Evolutionary conservation across 2,797 vertebrate species (phyloP).

Genomic region (Hippocampus kuda): DNA sequence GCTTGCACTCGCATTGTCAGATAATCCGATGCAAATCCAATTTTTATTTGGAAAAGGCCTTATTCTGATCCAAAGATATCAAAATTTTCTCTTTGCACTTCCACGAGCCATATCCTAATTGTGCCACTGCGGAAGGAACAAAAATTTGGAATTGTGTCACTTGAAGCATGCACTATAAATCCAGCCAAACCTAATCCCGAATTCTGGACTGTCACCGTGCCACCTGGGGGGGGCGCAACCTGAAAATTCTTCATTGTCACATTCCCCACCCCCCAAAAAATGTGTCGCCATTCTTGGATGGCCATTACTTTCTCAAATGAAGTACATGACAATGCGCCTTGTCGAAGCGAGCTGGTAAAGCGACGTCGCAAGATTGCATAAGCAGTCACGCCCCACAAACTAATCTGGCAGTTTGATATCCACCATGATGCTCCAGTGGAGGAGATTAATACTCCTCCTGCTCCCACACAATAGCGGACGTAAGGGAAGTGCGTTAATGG

Average conservation of each 20-base stretch:
- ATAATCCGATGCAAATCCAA: not conserved
- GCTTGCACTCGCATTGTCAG: not conserved
- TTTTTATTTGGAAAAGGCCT: not conserved
- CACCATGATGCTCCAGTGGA: not conserved
- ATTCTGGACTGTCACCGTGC: too few relatives aligned
- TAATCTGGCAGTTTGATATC: constrained; percentile 33
- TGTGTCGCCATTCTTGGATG: too few relatives aligned
- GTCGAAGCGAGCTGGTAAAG: not conserved
- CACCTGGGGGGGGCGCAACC: too few relatives aligned
- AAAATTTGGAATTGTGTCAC: too few relatives aligned
- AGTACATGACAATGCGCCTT: too few relatives aligned
- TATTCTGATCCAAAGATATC: not conserved
- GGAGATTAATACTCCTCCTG: constrained; percentile 55
- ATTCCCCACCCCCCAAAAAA: too few relatives aligned
- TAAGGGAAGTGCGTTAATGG: constrained; percentile 58
- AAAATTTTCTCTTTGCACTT: not conserved
- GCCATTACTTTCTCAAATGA: too few relatives aligned
- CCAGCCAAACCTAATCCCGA: too few relatives aligned
- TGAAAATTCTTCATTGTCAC: too few relatives aligned
- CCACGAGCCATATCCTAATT: not conserved
- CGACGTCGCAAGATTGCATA: constrained; percentile 25
- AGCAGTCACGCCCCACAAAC: constrained; percentile 15
- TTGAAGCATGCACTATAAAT: too few relatives aligned
- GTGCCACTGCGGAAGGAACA: too few relatives aligned
- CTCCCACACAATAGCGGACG: constrained; percentile 43